Percentiles rank a stretch among this genome's conserved stretches.
These are phyloP conservation scores for Kuschelorhynchus macadamiae DNA, from an alignment of 2,888 invertebrate genomes.

Conservation along the genomic window DNA sequence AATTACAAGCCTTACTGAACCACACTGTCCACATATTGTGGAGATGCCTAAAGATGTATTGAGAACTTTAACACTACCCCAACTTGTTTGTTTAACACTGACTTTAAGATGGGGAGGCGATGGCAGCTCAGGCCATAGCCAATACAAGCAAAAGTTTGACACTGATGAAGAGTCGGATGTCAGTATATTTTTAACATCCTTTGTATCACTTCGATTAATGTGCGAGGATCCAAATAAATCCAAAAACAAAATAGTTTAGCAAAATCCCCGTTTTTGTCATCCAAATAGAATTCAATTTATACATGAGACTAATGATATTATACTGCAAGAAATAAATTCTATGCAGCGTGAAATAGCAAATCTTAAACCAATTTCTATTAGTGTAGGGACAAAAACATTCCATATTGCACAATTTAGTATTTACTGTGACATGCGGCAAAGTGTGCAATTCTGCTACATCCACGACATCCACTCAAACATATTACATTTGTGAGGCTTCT, in stretches of 20 bases:
- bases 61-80: too few relatives aligned
- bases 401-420: not conserved
- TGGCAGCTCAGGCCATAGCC: constrained; percentile 7
- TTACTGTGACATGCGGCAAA: constrained; percentile 6
- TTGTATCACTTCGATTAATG: constrained; percentile 7
- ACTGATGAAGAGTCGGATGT: not conserved
- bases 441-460: constrained; percentile 12
- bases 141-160: constrained; percentile 20
- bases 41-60: not conserved
- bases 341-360: not conserved
- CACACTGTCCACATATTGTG: not conserved
- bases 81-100: too few relatives aligned
- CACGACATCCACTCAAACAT: too few relatives aligned
- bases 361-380: not conserved
- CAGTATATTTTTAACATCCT: constrained; percentile 11
- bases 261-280: not conserved
- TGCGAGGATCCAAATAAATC: constrained; percentile 5
- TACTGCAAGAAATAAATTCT: constrained; percentile 7
- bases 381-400: not conserved
- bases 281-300: constrained; percentile 11
- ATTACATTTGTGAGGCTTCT: too few relatives aligned
- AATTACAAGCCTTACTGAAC: not conserved
- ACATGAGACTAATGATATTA: not conserved
- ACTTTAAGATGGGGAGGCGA: constrained; percentile 14
- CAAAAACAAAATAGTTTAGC: not conserved